phyloP scores from a whole-genome alignment of 2,888 invertebrate genomes.

The Rutpela maculata region DNA sequence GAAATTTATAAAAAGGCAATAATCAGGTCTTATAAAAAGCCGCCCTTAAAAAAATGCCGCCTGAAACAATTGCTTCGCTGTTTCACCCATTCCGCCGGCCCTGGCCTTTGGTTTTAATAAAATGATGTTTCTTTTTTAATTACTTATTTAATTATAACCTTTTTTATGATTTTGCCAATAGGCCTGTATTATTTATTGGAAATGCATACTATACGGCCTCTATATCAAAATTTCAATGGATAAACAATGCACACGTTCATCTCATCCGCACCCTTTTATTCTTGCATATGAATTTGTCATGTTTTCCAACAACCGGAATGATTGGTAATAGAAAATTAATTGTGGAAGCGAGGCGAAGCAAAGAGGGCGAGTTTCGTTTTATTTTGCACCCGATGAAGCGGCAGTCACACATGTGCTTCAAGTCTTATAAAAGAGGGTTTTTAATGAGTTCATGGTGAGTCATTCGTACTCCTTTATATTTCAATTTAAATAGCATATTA shows the following conservation, averaged over 20 bases:
- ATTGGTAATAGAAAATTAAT: constrained; percentile 61
- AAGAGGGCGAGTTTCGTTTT: constrained; percentile 58
- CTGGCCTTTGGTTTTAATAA: too few relatives aligned
- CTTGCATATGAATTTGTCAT: constrained; percentile 50
- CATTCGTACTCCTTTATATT: constrained; percentile 57
- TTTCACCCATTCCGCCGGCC: too few relatives aligned
- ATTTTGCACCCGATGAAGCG: constrained; percentile 57
- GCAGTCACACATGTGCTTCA: constrained; percentile 58
- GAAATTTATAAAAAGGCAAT: too few relatives aligned
- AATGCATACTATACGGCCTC: neutral
- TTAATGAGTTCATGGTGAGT: constrained; percentile 60
- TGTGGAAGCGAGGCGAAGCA: constrained; percentile 47
- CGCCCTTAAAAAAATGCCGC: too few relatives aligned
- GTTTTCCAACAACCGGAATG: constrained; percentile 55
- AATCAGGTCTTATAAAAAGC: too few relatives aligned
- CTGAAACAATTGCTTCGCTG: too few relatives aligned
- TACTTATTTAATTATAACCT: too few relatives aligned
- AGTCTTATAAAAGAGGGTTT: constrained; percentile 58
- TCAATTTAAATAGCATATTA: constrained; percentile 47
- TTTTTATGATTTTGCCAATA: too few relatives aligned
- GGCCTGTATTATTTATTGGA: too few relatives aligned
- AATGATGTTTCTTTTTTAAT: too few relatives aligned
- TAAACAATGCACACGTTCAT: constrained; percentile 22
- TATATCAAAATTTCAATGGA: constrained; percentile 11
- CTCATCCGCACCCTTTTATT: constrained; percentile 44